Evolutionary conservation across 2,113 vertebrate genomes (phyloP), one percentile per base, ranked within the genome.

Genomic region (Cichladusa arquata): DNA sequence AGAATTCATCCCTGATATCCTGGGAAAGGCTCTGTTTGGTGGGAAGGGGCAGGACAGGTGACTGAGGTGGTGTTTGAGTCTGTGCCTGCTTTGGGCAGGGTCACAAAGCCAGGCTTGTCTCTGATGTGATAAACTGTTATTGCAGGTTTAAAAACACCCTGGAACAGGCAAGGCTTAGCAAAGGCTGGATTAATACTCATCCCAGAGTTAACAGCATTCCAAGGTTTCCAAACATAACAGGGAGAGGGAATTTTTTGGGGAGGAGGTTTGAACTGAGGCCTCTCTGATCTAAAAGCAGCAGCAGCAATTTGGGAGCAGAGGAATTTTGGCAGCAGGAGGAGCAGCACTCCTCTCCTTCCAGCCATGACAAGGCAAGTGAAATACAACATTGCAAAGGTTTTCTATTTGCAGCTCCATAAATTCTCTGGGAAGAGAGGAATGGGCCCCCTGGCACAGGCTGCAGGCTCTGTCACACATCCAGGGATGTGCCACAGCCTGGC

Each of bases 261-360:
- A 48, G 29, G 15, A 74, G 53, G 20, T 34, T 83, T 89, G 89
- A 34, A 74, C 31, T 20, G 50, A 81, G 83, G 83, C 70, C 89
- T 86, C 73, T 80, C 18, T 10, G 82, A 80, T 71, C 91, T 95
- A 83, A 95, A 95, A 95, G 89, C 17, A 92, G 93, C 36, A 19
- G 80, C 76, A 70, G 69, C 72, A 53, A 3, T 91, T 92, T n/a
- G 36, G 84, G 69, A 93, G 64, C 86, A 16, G 15, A 38, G 86
- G 84, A 60, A 77, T 81, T 67, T 91, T 91, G 93, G 95, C 93
- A 96, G 86, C 34, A 34, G 80, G 28, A 95, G 47, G 38, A 94
- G 44, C 67, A 58, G 81, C 89, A 2, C 54, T 86, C 38, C 65
- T 48, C 65, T 92, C 91, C 66, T 91, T 44, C 53, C 82, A 88